phyloP scores from a whole-genome alignment of 2,888 invertebrate genomes.

The Mellilla xanthometata region DNA sequence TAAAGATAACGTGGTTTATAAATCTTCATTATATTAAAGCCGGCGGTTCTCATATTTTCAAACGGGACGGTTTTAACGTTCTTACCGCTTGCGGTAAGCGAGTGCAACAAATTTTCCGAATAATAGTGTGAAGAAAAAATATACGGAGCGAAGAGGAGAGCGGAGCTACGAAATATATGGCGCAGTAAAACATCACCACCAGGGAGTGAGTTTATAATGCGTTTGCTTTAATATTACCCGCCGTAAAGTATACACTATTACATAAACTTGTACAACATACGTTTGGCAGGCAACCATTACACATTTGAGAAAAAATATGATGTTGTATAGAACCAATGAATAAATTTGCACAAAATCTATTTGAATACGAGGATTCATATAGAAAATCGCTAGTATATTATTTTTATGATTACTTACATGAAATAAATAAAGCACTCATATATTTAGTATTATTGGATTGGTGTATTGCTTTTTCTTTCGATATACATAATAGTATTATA shows the following conservation, averaged over 20 bases:
- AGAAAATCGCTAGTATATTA: neutral
- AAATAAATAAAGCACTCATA: neutral
- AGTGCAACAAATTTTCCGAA: slow-evolving; percentile 64
- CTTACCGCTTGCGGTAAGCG: slow-evolving; percentile 65
- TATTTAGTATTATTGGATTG: too few species aligned
- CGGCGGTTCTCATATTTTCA: slow-evolving; percentile 65
- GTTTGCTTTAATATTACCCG: slow-evolving; percentile 24
- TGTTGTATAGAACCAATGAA: neutral
- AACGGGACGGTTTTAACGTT: slow-evolving; percentile 64
- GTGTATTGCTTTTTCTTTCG: too few species aligned
- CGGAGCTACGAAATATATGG: slow-evolving; percentile 44
- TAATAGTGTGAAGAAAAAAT: slow-evolving; percentile 54
- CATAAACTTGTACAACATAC: neutral
- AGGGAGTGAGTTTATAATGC: slow-evolving; percentile 39
- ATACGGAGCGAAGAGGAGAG: slow-evolving; percentile 39
- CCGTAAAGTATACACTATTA: neutral
- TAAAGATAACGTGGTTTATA: slow-evolving; percentile 59
- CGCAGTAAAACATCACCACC: slow-evolving; percentile 40
- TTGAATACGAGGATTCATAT: neutral
- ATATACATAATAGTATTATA: too few species aligned
- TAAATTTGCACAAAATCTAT: slow-evolving; percentile 2
- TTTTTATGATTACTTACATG: neutral
- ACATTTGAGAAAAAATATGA: neutral
- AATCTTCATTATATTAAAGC: slow-evolving; percentile 71
- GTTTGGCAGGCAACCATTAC: neutral